phyloP scores from a whole-genome alignment of 1,140 invertebrate species.

The Cyrtorhinus lividipennis region DNA sequence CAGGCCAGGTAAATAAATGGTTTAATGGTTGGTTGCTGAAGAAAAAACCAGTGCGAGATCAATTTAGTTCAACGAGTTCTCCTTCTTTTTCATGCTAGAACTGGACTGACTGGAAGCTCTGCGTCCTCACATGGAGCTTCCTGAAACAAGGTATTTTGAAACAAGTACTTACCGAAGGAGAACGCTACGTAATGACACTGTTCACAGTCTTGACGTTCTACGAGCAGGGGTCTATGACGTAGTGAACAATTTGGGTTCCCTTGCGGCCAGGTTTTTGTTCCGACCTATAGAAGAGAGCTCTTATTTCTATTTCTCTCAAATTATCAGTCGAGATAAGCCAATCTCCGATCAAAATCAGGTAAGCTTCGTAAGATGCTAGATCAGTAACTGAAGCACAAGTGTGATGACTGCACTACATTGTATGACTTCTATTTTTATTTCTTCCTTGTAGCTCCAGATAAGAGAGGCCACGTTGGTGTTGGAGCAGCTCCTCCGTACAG shows the following conservation, averaged over 20 bases:
- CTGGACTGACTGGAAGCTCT: slow-evolving; percentile 26
- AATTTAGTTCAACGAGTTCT: no score
- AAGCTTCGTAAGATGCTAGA: no score
- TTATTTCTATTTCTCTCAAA: slow-evolving; percentile 92
- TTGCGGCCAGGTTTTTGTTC: slow-evolving; percentile 89
- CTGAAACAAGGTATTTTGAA: slow-evolving; percentile 89
- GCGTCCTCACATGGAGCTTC: slow-evolving; percentile 67
- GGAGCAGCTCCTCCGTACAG: slow-evolving; percentile 59
- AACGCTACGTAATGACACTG: slow-evolving; percentile 92
- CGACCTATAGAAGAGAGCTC: slow-evolving; percentile 92
- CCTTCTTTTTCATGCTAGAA: no score
- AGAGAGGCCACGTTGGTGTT: slow-evolving; percentile 65
- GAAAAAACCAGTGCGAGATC: no score
- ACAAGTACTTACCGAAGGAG: slow-evolving; percentile 90
- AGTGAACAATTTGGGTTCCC: slow-evolving; percentile 91
- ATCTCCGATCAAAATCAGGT: slow-evolving; percentile 53
- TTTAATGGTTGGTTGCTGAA: no score
- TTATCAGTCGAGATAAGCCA: slow-evolving; percentile 60
- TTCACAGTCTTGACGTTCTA: slow-evolving; percentile 79
- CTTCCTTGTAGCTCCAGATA: slow-evolving; percentile 52
- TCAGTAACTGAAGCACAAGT: no score
- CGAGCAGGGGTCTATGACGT: slow-evolving; percentile 90
- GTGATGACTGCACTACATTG: no score
- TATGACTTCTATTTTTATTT: no score
- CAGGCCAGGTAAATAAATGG: slow-evolving; percentile 32